Base-by-base conservation (phyloP, 2,113 vertebrate genomes). In the Calyptommatus sinebrachiatus region DNA sequence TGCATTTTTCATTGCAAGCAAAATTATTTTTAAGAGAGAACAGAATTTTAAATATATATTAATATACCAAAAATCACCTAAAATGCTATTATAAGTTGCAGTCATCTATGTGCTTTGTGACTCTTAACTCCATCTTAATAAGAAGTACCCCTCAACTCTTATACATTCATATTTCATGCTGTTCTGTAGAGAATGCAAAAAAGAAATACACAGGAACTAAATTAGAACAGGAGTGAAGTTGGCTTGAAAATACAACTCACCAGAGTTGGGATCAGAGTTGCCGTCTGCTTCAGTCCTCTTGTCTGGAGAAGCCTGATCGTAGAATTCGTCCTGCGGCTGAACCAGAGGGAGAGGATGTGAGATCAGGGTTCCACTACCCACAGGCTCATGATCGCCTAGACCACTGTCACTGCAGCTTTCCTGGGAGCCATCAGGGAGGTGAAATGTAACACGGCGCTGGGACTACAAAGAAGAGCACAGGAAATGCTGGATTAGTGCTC, bases 381-480 rank as follows among this genome's bases (percentile, higher is more conserved):
- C 96, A 62, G 98, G 97, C 95, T 99, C 98, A 87, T 98, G 98
- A 94, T 99, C 98, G 85, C 98, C 98, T 91, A 99, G 94, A 94
- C 98, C 98, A 95, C 98, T 99, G 96, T 99, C 98, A 97, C 98
- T 99, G 98, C 98, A 99, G 97, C 98, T 99, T 97, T 99, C 98
- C 95, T 99, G 98, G 91, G 98, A 99, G 94, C 98, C 98, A 73
- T 99, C 98, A 0, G 98, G 98, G 92, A 99, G 98, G 96, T 99
- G 98, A 96, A 99, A 99, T 82, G 98, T 99, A 96, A 99, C 98
- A 80, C 98, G 98, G 75, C 98, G 97, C 95, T 99, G 98, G 89
- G 98, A 99, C 98, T 99, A 97, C 94, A 97, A 97, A 96, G 95
- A 97, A 97, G 94, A 98, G 94, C 95, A 97, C 95, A 98, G 95